Conservation (phyloP, 2,888 invertebrate species). For the Xanthia icteritia region DNA sequence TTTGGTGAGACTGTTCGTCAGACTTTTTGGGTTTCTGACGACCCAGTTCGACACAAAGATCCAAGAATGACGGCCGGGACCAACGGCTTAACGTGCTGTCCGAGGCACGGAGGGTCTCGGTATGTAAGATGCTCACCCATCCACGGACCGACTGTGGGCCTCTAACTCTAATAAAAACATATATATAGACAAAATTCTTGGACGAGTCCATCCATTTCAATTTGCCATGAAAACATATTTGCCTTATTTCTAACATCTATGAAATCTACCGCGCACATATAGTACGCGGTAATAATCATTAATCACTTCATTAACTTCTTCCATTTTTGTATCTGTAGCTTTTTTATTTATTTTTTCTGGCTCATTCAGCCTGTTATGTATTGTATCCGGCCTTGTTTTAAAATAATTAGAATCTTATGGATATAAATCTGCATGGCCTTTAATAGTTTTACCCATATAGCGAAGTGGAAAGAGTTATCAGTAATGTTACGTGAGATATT, state of each 20-base stretch:
- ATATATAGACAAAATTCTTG: not conserved
- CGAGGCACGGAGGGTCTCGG: too few species aligned
- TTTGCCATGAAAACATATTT: not conserved
- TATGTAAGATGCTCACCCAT: too few species aligned
- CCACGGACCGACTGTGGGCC: too few species aligned
- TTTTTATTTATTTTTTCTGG: constrained; percentile 37
- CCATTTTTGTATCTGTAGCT: constrained; percentile 49
- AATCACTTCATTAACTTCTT: constrained; percentile 65
- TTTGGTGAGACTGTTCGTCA: too few species aligned
- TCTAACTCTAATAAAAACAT: too few species aligned
- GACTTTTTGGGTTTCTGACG: too few species aligned
- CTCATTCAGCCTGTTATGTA: constrained; percentile 17
- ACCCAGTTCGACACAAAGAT: too few species aligned
- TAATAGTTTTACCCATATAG: not conserved
- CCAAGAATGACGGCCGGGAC: too few species aligned
- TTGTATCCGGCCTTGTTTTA: constrained; percentile 38
- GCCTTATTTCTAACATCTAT: constrained; percentile 28
- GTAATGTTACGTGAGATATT: not conserved
- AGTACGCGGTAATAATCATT: constrained; percentile 52
- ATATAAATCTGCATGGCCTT: constrained; percentile 37
- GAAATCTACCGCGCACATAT: constrained; percentile 16
- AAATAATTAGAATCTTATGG: constrained; percentile 40
- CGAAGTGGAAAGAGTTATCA: constrained; percentile 5
- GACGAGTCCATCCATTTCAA: not conserved
- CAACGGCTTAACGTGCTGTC: too few species aligned